phyloP scores from a whole-genome alignment of 2,113 vertebrate species.

The Merops nubicus region DNA sequence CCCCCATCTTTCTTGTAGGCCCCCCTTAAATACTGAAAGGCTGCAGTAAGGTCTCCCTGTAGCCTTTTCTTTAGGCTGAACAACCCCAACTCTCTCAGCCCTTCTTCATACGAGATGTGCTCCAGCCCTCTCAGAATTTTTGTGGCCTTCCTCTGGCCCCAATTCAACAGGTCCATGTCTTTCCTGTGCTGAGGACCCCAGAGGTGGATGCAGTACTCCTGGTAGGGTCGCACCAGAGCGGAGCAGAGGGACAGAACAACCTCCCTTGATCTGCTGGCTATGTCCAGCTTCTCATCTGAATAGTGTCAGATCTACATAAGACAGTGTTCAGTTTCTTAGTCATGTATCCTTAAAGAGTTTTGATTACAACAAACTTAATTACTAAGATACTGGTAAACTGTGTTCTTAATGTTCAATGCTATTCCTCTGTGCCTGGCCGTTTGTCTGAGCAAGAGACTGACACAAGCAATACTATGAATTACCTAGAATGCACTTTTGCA shows the following conservation, averaged over 20 bases:
- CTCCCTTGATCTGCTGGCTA: background rate
- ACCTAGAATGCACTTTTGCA: background rate
- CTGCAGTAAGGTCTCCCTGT: background rate
- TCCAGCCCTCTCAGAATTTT: background rate
- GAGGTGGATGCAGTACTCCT: background rate
- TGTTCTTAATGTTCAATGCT: accelerated
- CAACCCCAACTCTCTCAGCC: background rate
- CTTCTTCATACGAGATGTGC: background rate
- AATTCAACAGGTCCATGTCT: background rate
- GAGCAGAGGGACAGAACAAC: background rate
- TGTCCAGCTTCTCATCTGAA: no score
- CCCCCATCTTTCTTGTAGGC: background rate
- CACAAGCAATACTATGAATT: background rate
- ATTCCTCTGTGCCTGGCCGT: background rate
- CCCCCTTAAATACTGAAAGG: background rate
- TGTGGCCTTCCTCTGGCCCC: no score
- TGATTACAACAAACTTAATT: background rate
- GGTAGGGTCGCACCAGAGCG: background rate
- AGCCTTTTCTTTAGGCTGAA: background rate
- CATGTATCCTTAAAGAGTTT: background rate
- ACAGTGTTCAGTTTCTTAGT: background rate
- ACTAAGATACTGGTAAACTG: background rate
- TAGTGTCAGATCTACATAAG: background rate
- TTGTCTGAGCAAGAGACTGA: background rate
- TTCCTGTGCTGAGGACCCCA: background rate